Percentiles rank a stretch among this genome's conserved stretches.
phyloP scores from a whole-genome alignment of 2,797 vertebrate genomes.

The Apogon talboti region DNA sequence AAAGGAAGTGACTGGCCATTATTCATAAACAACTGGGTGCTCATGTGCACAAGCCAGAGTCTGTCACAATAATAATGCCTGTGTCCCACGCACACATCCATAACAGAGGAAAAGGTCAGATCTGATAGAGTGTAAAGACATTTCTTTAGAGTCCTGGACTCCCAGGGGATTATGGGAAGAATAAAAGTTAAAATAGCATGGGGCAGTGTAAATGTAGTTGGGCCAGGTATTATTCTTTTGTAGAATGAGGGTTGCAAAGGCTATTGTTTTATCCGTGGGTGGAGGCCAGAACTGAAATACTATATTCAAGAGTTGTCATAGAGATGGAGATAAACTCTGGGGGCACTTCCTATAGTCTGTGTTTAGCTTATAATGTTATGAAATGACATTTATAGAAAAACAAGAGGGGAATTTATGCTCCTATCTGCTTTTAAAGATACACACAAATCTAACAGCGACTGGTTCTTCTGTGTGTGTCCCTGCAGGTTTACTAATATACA shows the following conservation, averaged over 20 bases:
- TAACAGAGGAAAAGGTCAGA: slow-evolving; percentile 66
- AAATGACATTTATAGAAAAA: slow-evolving; percentile 42
- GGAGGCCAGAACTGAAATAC: slow-evolving; percentile 39
- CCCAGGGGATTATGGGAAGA: slow-evolving; percentile 59
- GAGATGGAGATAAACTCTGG: slow-evolving; percentile 38
- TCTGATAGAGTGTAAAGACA: slow-evolving; percentile 54
- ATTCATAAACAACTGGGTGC: slow-evolving; percentile 41
- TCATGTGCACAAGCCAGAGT: slow-evolving; percentile 30
- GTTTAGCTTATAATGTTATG: slow-evolving; percentile 35
- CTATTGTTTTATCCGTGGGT: slow-evolving; percentile 66
- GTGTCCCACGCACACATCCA: slow-evolving; percentile 37
- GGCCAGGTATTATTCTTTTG: slow-evolving; percentile 47
- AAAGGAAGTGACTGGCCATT: slow-evolving; percentile 59
- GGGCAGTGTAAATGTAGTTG: slow-evolving; percentile 11
- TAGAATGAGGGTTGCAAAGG: slow-evolving; percentile 22
- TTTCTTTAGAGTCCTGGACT: slow-evolving; percentile 39
- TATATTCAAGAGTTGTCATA: slow-evolving; percentile 42
- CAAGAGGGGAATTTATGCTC: slow-evolving; percentile 6
- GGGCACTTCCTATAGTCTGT: slow-evolving; percentile 66
- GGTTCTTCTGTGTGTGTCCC: not conserved
- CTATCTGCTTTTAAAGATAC: slow-evolving; percentile 23
- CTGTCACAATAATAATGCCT: slow-evolving; percentile 41
- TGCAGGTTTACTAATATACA: not conserved
- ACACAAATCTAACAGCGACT: slow-evolving; percentile 4
- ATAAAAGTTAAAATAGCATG: slow-evolving; percentile 70